Evolutionary conservation across 2,113 vertebrate genomes (phyloP), one percentile per base, ranked within the genome.

Genomic region (Eretmochelys imbricata): DNA sequence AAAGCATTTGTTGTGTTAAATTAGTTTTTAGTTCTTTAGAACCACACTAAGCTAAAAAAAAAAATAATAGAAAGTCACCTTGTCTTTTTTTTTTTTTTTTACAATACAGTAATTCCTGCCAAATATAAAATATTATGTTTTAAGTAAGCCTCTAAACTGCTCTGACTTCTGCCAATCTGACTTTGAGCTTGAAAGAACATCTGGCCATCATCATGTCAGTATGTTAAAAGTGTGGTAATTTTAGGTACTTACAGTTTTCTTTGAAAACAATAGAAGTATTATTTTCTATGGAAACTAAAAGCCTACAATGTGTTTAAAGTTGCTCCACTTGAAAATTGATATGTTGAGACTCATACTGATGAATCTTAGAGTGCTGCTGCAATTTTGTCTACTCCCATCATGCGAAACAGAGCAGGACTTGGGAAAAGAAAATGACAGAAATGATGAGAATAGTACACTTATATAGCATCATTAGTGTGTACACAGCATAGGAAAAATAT

Each of bases 141-240:
- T 95, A 94, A 97, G 91, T 93, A 91, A 96, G 97, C 93, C 59
- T 95, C 89, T 96, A 81, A 48, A 49, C 78, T 94, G 42, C 91
- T 97, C 95, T 96, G 91, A 95, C 97, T 98, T 97, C 97, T 98
- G 97, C 97, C 97, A 97, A 31, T 98, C 97, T 96, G 82, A 94
- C 96, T 98, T 90, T 93, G 87, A 98, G 96, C 97, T 96, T 97
- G 88, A 84, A 97, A 97, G 97, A 97, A 95, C 94, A 86, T 97
- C 93, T 95, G 97, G 97, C 98, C 97, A 98, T 97, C 98, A 98
- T 97, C 95, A 90, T 94, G 97, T 97, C 97, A 98, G 94, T 85
- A 93, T 78, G 50, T 97, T 98, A 97, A 97, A 98, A 98, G 98
- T 95, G 94, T 96, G 83, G 93, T 97, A 96, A 97, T 98, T 98